Evolutionary conservation across 2,888 invertebrate species (phyloP).

Genomic region (Megastigmus dorsalis): DNA sequence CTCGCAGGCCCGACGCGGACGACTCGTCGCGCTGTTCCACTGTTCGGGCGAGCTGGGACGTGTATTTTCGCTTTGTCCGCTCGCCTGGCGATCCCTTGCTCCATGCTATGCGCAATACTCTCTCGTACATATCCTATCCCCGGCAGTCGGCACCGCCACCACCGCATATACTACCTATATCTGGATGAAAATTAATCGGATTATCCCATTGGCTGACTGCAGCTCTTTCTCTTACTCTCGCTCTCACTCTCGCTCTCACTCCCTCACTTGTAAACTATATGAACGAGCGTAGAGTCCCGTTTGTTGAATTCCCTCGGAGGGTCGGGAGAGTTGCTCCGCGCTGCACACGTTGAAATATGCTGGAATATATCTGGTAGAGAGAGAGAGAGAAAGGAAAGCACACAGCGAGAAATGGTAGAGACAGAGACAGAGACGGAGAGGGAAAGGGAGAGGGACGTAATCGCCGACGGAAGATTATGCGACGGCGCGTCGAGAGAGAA

Average conservation of each 20-base stretch:
- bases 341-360: too few species aligned
- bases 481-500: too few species aligned
- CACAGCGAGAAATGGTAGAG: neutral
- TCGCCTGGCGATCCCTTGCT: neutral
- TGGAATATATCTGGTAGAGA: slow-evolving; percentile 2
- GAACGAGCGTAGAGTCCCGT: too few species aligned
- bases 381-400: neutral
- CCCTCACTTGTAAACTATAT: too few species aligned
- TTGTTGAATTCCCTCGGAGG: too few species aligned
- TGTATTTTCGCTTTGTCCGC: neutral
- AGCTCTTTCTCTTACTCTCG: neutral
- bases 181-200: slow-evolving; percentile 60
- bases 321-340: too few species aligned
- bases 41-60: too few species aligned
- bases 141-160: too few species aligned
- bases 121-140: neutral
- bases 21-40: too few species aligned
- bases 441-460: slow-evolving; percentile 2
- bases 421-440: neutral
- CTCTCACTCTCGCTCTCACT: neutral
- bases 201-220: slow-evolving; percentile 54
- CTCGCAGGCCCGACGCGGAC: neutral
- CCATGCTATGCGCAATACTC: neutral
- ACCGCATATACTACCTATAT: slow-evolving; percentile 15
- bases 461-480: slow-evolving; percentile 14